These are phyloP conservation scores for Meteorus colon DNA, from an alignment of 2,888 invertebrate species.

Conservation along the genomic window DNA sequence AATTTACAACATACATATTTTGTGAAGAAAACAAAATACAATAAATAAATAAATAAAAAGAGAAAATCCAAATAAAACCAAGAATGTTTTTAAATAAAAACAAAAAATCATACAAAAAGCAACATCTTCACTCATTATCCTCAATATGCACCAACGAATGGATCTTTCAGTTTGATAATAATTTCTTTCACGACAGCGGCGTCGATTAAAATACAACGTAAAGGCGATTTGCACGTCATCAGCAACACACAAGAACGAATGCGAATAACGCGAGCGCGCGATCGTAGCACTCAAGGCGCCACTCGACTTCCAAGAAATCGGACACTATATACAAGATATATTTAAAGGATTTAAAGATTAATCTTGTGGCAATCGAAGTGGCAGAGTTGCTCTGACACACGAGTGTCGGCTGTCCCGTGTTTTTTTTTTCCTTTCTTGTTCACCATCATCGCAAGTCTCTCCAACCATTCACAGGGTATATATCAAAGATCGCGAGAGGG, in stretches of 20 bases:
- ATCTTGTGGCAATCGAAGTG: slow-evolving; percentile 46
- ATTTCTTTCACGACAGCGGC: background rate
- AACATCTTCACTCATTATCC: slow-evolving; percentile 2
- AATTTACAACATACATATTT: background rate
- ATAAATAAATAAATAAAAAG: background rate
- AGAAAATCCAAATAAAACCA: background rate
- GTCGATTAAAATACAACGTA: slow-evolving; percentile 40
- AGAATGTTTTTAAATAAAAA: background rate
- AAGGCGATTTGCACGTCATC: slow-evolving; percentile 43
- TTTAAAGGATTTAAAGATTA: slow-evolving; percentile 49
- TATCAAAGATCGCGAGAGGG: slow-evolving; percentile 40
- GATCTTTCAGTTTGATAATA: slow-evolving; percentile 9
- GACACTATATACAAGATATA: slow-evolving; percentile 30
- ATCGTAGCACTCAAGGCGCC: slow-evolving; percentile 36
- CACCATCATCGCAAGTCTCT: slow-evolving; percentile 15
- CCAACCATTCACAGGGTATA: slow-evolving; percentile 26
- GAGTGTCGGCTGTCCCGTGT: slow-evolving; percentile 26
- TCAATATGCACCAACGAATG: background rate
- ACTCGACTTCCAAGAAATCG: slow-evolving; percentile 44
- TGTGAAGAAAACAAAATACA: background rate
- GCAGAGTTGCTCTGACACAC: slow-evolving; percentile 23
- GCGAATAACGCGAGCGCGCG: slow-evolving; percentile 20
- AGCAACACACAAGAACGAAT: slow-evolving; percentile 1
- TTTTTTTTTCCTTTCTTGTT: slow-evolving; percentile 7
- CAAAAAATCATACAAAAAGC: background rate